Evolutionary conservation across 2,888 invertebrate genomes (phyloP), one percentile per base, ranked within the genome.

Genomic region (Drosophila putrida): DNA sequence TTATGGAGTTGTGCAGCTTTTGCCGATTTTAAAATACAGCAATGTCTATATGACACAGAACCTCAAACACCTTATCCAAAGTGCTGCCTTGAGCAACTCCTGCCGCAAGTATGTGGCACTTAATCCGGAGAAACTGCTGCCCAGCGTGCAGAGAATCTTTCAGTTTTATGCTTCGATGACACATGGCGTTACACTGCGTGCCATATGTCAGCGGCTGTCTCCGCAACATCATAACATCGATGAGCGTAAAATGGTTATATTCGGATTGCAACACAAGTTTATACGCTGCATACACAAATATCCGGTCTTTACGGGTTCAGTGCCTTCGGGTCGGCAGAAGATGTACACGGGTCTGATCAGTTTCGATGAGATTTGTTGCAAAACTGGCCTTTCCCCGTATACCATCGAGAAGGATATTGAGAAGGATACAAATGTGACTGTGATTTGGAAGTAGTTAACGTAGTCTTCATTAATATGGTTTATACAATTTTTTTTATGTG

Each of bases 291-390:
- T 95, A 25, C 94, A 94, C 77, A 93, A 94, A 92, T 93, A 93
- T 88, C 93, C 93, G 0, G 91, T 93, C 10, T 94, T 93, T 76
- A 93, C 93, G 2, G 93, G 93, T 0, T 91, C 92, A 1, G 90
- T 91, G 64, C 92, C 93, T 27, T 90, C 93, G 0, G 91, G 94
- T 11, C 92, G 95, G 38, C 94, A 95, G 41, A 93, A 94, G 54
- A 94, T 96, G 85, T 96, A 98, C 90, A 96, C 96, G 46, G 98
- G 98, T 0, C 93, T 94, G 0, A 95, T 96, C 72, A 96, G 96
- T 90, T 94, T 96, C 63, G 98, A 98, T 93, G 97, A 98, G 92
- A 98, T 98, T 84, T 98, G 98, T 92, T 97, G 97, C 90, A 94
- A 96, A 64, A 96, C 96, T 9, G 95, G 96, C 13, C 93, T 97